phyloP scores from a whole-genome alignment of 2,888 invertebrate genomes.

The Junonia oenone region DNA sequence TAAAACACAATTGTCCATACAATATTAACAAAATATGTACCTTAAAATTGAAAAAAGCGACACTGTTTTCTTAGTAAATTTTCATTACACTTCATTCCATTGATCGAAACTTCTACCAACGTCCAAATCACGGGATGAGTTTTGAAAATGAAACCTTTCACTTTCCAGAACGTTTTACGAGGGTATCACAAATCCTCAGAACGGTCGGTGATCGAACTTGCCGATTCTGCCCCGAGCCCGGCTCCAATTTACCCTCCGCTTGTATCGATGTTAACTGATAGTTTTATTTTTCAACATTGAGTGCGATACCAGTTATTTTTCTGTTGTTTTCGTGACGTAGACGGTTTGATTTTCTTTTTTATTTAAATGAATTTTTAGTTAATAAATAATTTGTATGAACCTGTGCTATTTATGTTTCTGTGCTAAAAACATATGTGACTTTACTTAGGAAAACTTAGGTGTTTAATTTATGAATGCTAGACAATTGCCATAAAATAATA shows the following conservation, averaged over 20 bases:
- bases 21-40: not conserved
- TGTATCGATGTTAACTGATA: constrained; percentile 2
- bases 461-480: too few relatives aligned
- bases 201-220: constrained; percentile 20
- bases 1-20: not conserved
- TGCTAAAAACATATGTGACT: too few relatives aligned
- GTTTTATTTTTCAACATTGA: not conserved
- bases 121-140: not conserved
- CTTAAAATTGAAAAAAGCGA: too few relatives aligned
- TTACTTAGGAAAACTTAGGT: too few relatives aligned
- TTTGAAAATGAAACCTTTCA: constrained; percentile 15
- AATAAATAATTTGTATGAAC: too few relatives aligned
- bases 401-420: too few relatives aligned
- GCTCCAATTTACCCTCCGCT: constrained; percentile 11
- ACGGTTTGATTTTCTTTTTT: too few relatives aligned
- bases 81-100: not conserved
- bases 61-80: not conserved
- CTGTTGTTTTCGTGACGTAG: too few relatives aligned
- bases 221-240: constrained; percentile 10
- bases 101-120: not conserved
- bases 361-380: too few relatives aligned
- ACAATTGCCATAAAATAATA: too few relatives aligned
- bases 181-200: constrained; percentile 15
- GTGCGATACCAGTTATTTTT: not conserved
- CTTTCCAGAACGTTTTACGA: constrained; percentile 18